Percentiles rank a stretch among this genome's conserved stretches.
These are phyloP conservation scores for Siniperca chuatsi DNA, from an alignment of 2,113 vertebrate species.

Conservation along the genomic window DNA sequence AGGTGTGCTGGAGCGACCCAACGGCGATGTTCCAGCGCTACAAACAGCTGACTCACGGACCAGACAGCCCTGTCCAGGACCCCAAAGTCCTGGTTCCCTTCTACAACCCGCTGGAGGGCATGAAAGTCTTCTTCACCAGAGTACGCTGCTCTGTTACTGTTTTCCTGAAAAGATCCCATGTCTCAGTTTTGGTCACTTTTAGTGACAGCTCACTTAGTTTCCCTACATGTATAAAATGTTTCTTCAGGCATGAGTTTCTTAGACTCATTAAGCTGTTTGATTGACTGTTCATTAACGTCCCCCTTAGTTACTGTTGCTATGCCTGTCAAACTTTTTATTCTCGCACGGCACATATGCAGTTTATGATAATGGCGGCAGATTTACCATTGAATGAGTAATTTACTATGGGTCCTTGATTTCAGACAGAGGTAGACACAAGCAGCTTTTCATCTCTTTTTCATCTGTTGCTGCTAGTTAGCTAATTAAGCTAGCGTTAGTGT, in stretches of 20 bases:
- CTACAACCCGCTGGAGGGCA: constrained; percentile 66
- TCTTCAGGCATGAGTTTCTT: background rate
- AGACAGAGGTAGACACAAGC: too few relatives aligned
- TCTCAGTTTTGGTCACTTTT: background rate
- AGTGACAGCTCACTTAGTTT: background rate
- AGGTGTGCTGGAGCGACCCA: constrained; percentile 85
- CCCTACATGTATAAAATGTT: background rate
- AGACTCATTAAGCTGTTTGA: background rate
- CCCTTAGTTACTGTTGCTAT: background rate
- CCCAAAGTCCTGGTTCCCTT: constrained; percentile 81
- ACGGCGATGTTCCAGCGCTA: constrained; percentile 84
- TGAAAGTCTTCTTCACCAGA: constrained; percentile 79
- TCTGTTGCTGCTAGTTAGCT: too few relatives aligned
- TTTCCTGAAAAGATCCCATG: background rate
- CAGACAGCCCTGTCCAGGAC: constrained; percentile 70
- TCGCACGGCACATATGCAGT: background rate
- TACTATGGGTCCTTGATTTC: background rate
- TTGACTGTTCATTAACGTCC: background rate
- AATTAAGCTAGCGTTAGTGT: too few relatives aligned
- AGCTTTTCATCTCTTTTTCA: too few relatives aligned
- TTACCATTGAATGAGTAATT: too few relatives aligned
- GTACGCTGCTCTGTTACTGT: constrained; percentile 60
- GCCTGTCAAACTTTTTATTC: background rate
- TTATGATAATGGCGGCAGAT: too few relatives aligned
- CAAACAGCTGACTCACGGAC: constrained; percentile 43